Evolutionary conservation across 1,140 invertebrate genomes (phyloP).

Genomic region (Diprion similis): DNA sequence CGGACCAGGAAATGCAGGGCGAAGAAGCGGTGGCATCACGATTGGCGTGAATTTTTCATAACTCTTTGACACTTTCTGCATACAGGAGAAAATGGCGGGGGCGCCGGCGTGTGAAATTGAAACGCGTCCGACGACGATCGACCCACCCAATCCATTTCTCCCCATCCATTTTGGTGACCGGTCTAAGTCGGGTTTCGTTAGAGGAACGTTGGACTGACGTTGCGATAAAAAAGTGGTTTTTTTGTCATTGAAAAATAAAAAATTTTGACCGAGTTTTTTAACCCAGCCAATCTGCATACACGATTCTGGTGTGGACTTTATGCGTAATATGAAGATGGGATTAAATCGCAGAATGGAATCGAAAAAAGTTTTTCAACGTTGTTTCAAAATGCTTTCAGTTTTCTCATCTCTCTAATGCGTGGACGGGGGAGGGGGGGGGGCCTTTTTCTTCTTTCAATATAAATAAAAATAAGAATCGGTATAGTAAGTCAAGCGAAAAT

Average conservation of each 20-base stretch:
- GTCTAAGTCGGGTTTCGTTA: neutral
- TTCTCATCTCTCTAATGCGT: no score
- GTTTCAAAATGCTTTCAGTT: no score
- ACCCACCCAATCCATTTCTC: conserved; percentile 34
- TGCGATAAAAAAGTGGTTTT: neutral
- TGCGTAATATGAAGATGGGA: no score
- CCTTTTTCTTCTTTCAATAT: no score
- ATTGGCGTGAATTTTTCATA: conserved; percentile 45
- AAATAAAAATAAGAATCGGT: no score
- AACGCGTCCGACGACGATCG: conserved; percentile 41
- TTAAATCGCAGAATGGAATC: no score
- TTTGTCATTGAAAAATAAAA: neutral
- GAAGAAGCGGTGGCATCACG: neutral
- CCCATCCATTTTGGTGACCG: neutral
- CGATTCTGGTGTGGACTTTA: no score
- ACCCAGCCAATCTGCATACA: no score
- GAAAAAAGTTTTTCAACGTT: no score
- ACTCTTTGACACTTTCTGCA: conserved; percentile 38
- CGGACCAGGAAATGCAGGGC: neutral
- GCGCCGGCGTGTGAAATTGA: conserved; percentile 46
- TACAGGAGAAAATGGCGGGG: conserved; percentile 36
- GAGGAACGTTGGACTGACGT: neutral
- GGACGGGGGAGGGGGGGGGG: no score
- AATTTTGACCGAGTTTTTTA: no score
- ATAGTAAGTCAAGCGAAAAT: no score